phyloP scores from a whole-genome alignment of 2,888 invertebrate genomes.

The Fissipunctia ypsillon region DNA sequence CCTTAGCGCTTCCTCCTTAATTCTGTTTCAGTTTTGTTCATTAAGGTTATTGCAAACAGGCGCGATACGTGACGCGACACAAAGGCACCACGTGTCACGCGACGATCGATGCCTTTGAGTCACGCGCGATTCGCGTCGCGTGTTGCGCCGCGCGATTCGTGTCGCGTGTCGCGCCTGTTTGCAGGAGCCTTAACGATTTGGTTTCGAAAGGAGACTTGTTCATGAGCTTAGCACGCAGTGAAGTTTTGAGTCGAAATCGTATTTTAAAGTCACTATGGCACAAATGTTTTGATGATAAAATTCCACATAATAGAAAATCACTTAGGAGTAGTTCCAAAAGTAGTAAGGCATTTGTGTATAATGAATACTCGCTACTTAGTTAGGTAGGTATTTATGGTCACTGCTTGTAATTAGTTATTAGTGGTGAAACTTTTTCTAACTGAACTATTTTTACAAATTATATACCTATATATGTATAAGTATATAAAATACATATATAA shows the following conservation, averaged over 20 bases:
- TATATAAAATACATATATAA: no score
- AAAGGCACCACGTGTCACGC: no score
- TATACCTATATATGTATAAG: no score
- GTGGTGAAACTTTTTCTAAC: not conserved
- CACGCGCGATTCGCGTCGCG: no score
- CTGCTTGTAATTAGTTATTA: no score
- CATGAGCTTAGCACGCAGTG: not conserved
- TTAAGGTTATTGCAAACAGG: no score
- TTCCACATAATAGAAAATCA: not conserved
- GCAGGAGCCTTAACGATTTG: slow-evolving; percentile 21
- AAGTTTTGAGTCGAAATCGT: not conserved
- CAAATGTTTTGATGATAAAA: slow-evolving; percentile 2
- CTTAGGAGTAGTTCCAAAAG: not conserved
- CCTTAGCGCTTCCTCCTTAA: no score
- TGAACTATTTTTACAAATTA: not conserved
- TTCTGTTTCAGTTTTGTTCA: slow-evolving; percentile 24
- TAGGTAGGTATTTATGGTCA: not conserved
- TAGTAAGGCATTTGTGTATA: not conserved
- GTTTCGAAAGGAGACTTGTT: slow-evolving; percentile 27
- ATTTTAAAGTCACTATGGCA: not conserved
- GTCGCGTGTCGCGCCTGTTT: no score
- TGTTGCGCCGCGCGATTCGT: no score
- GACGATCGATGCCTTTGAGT: no score
- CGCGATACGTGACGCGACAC: no score
- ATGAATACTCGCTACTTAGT: not conserved